Evolutionary conservation across 2,888 invertebrate genomes (phyloP).

Genomic region (Euzophera pinguis): DNA sequence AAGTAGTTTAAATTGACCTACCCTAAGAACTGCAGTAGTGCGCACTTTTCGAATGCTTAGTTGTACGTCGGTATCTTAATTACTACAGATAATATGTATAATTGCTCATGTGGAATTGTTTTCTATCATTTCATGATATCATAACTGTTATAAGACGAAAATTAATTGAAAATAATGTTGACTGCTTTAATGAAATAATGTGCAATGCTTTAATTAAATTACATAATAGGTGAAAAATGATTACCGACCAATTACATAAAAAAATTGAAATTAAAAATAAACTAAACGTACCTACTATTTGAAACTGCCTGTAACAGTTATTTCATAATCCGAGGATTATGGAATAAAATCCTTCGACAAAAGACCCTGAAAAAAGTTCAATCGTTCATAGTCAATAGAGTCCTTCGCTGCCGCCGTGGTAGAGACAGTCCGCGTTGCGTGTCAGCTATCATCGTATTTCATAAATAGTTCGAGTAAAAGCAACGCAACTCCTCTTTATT

Average conservation of each 20-base stretch:
- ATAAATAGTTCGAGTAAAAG: conserved; percentile 6
- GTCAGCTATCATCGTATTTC: not conserved
- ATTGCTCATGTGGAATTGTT: too few relatives aligned
- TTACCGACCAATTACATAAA: too few relatives aligned
- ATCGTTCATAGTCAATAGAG: not conserved
- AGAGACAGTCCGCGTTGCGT: conserved; percentile 1
- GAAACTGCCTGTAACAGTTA: too few relatives aligned
- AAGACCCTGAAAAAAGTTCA: not conserved
- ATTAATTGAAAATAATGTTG: too few relatives aligned
- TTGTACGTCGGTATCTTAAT: not conserved
- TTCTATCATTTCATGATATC: too few relatives aligned
- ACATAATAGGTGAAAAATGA: too few relatives aligned
- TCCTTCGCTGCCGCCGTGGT: not conserved
- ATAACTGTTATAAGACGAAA: too few relatives aligned
- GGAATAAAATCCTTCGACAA: not conserved
- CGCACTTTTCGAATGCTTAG: not conserved
- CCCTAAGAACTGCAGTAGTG: not conserved
- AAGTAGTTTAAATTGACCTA: not conserved
- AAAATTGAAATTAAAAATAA: too few relatives aligned
- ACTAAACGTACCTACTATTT: too few relatives aligned
- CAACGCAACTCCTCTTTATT: not conserved
- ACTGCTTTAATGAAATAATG: too few relatives aligned
- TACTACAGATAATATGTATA: not conserved
- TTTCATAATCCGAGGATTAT: too few relatives aligned
- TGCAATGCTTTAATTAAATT: too few relatives aligned